phyloP scores from a whole-genome alignment of 1,140 invertebrate genomes.

The Ceratina calcarata region DNA sequence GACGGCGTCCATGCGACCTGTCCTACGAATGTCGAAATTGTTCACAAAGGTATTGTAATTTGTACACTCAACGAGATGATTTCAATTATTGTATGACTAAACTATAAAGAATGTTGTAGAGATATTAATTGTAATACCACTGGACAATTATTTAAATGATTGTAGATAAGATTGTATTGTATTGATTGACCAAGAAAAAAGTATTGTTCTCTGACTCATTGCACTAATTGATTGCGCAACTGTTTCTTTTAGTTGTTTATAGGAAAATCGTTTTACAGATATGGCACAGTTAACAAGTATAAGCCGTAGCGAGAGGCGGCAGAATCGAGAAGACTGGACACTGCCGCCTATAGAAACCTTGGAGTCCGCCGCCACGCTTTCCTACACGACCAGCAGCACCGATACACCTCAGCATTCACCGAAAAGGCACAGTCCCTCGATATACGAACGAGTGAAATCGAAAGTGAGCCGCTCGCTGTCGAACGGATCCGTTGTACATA shows the following conservation, averaged over 20 bases:
- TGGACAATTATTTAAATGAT: too few relatives aligned
- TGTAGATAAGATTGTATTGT: too few relatives aligned
- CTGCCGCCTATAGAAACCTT: conserved; percentile 73
- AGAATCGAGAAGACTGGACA: conserved; percentile 74
- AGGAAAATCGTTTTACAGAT: conserved; percentile 41
- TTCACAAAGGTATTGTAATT: conserved; percentile 61
- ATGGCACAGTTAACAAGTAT: conserved; percentile 78
- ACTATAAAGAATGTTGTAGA: too few relatives aligned
- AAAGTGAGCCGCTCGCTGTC: conserved; percentile 82
- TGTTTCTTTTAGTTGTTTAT: not conserved
- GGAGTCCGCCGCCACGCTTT: conserved; percentile 69
- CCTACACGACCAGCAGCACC: conserved; percentile 67
- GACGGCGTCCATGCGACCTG: conserved; percentile 64
- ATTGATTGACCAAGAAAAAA: too few relatives aligned
- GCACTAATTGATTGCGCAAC: not conserved
- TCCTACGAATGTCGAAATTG: conserved; percentile 61
- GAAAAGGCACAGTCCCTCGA: conserved; percentile 80
- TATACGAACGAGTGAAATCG: conserved; percentile 83
- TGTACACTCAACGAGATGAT: too few relatives aligned
- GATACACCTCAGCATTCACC: conserved; percentile 78
- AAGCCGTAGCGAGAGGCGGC: conserved; percentile 68
- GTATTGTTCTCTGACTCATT: too few relatives aligned
- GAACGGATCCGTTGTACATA: conserved; percentile 79
- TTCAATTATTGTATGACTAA: too few relatives aligned
- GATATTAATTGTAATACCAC: too few relatives aligned